Percentiles rank a stretch among this genome's conserved stretches.
phyloP scores from a whole-genome alignment of 2,113 vertebrate genomes.

The Hyla sarda region DNA sequence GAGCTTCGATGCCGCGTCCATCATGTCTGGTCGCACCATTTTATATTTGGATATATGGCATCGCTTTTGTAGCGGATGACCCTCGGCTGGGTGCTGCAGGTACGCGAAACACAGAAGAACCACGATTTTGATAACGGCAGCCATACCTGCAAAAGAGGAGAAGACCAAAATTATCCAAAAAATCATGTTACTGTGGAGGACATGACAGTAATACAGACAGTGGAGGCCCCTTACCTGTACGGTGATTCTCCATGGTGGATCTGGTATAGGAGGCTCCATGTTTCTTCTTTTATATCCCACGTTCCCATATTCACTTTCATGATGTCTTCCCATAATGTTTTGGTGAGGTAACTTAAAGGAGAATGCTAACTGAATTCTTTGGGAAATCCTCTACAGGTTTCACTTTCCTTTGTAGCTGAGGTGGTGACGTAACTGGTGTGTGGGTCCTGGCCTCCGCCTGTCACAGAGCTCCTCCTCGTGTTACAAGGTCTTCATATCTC shows the following conservation, averaged over 20 bases:
- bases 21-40: not conserved
- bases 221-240: not conserved
- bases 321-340: not conserved
- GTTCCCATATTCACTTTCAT: slow-evolving; percentile 9
- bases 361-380: not conserved
- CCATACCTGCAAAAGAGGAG: not conserved
- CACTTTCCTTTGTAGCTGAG: not conserved
- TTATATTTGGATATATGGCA: not conserved
- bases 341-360: not conserved
- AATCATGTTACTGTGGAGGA: not conserved
- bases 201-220: not conserved
- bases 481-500: not conserved
- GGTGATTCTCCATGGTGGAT: not conserved
- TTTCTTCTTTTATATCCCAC: not conserved
- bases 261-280: not conserved
- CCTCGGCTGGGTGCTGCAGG: not conserved
- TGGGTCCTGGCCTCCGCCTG: not conserved
- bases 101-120: not conserved
- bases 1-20: not conserved
- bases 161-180: not conserved
- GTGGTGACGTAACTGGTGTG: not conserved
- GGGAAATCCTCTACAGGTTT: not conserved
- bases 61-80: not conserved
- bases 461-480: not conserved
- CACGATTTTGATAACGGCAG: not conserved